phyloP scores from a whole-genome alignment of 2,113 vertebrate species.

The Campylorhamphus procurvoides region DNA sequence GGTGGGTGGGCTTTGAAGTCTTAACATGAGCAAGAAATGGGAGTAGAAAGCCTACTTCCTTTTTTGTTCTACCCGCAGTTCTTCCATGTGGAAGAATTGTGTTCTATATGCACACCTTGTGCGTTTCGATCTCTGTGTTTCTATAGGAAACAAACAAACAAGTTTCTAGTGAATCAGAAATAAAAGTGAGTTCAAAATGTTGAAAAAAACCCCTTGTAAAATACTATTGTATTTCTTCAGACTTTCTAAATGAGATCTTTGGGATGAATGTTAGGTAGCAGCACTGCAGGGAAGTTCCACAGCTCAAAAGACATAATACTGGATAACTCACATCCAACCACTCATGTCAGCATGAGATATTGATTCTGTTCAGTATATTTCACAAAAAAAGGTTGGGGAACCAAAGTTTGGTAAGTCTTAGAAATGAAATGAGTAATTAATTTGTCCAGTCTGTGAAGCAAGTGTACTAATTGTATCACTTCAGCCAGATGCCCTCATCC shows the following conservation, averaged over 20 bases:
- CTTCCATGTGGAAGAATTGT: neutral
- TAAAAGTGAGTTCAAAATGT: neutral
- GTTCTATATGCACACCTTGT: neutral
- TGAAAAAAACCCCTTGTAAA: neutral
- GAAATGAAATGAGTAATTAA: neutral
- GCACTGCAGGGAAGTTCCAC: neutral
- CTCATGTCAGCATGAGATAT: neutral
- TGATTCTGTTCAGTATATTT: neutral
- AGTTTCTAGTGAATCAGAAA: neutral
- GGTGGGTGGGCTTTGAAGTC: neutral
- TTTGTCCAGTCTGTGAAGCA: neutral
- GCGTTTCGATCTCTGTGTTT: neutral
- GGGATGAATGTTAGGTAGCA: neutral
- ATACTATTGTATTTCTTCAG: neutral
- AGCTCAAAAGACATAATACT: neutral
- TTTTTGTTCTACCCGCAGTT: neutral
- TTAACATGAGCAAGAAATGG: neutral
- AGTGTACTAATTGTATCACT: neutral
- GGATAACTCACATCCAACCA: neutral
- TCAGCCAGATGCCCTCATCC: neutral
- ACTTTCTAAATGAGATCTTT: neutral
- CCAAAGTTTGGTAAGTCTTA: neutral
- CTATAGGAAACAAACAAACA: neutral
- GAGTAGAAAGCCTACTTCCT: neutral
- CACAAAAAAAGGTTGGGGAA: neutral